phyloP scores from a whole-genome alignment of 2,888 invertebrate genomes.

The Caenorhabditis sp. region DNA sequence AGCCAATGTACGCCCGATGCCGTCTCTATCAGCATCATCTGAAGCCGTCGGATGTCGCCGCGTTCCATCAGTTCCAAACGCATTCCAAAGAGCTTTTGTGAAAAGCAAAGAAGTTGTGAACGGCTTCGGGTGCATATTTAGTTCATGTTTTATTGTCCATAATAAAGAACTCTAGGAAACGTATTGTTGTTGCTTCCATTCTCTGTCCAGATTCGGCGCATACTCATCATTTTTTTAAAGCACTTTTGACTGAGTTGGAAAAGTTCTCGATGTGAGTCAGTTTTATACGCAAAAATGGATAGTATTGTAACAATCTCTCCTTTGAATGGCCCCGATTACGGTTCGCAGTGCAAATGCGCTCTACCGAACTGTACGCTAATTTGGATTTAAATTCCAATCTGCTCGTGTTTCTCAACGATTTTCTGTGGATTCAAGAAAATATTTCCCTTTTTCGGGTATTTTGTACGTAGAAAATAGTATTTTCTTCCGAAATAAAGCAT shows the following conservation, averaged over 20 bases:
- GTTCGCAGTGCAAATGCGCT: constrained; percentile 12
- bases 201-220: too few species aligned
- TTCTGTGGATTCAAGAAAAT: not conserved
- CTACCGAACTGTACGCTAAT: not conserved
- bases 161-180: too few species aligned
- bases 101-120: not conserved
- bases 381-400: not conserved
- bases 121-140: not conserved
- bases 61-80: constrained; percentile 45
- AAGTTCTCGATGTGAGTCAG: too few species aligned
- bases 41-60: constrained; percentile 26
- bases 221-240: too few species aligned
- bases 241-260: too few species aligned
- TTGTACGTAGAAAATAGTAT: not conserved
- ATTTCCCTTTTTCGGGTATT: not conserved
- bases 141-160: too few species aligned
- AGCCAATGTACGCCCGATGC: constrained; percentile 41
- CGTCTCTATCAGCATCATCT: constrained; percentile 53
- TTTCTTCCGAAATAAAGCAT: not conserved
- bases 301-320: too few species aligned
- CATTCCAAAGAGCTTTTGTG: constrained; percentile 39
- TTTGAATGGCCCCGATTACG: too few species aligned
- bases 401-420: not conserved
- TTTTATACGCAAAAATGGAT: too few species aligned
- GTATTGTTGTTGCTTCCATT: too few species aligned